Evolutionary conservation across 1,140 invertebrate species (phyloP).

Genomic region (Drosophila ercepeae): DNA sequence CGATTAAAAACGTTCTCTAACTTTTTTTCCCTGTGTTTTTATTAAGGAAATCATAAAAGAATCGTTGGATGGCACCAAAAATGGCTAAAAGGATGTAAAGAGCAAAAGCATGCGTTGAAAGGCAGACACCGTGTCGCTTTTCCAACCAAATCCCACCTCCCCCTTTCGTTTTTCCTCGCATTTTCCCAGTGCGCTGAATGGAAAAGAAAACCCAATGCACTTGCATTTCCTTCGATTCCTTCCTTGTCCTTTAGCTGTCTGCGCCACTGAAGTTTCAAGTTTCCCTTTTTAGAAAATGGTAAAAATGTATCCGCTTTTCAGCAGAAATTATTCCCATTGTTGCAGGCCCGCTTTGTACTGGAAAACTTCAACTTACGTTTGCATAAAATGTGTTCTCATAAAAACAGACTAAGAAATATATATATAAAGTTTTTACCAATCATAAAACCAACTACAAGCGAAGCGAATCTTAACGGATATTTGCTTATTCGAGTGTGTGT

Average conservation of each 20-base stretch:
- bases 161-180: conserved; percentile 4
- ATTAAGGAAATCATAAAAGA: conserved; percentile 64
- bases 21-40: conserved; percentile 8
- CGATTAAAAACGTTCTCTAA: neutral
- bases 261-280: conserved; percentile 46
- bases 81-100: conserved; percentile 21
- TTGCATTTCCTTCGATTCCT: conserved; percentile 26
- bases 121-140: conserved; percentile 62
- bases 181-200: conserved; percentile 39
- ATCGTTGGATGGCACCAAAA: conserved; percentile 46
- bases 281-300: conserved; percentile 13
- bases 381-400: conserved; percentile 61
- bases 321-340: conserved; percentile 69
- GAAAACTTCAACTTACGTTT: conserved; percentile 48
- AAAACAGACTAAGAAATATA: neutral
- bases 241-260: conserved; percentile 16
- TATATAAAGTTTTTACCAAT: neutral
- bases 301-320: conserved; percentile 47
- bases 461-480: conserved; percentile 34
- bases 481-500: conserved; percentile 27
- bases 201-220: conserved; percentile 35
- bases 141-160: neutral
- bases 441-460: conserved; percentile 5
- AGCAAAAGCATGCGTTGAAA: conserved; percentile 27
- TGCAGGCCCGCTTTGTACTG: conserved; percentile 20